These are phyloP conservation scores for Temnothorax longispinosus DNA, from an alignment of 1,140 invertebrate species.

Conservation along the genomic window DNA sequence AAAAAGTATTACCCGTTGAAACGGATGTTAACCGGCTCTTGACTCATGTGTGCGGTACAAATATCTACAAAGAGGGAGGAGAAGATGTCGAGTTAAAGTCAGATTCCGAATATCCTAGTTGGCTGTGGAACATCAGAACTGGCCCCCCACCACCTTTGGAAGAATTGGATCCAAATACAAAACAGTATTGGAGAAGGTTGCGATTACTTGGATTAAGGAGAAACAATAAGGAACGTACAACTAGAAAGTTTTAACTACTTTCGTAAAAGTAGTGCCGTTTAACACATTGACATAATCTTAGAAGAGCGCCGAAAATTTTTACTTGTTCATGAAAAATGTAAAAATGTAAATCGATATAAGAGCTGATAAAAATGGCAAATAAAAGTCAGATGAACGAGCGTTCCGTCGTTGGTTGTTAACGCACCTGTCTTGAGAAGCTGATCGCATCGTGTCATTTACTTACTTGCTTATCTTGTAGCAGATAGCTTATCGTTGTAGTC, in stretches of 20 bases:
- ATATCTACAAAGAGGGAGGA: constrained; percentile 91
- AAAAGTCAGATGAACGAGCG: too few relatives aligned
- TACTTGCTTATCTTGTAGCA: too few relatives aligned
- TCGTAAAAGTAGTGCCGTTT: too few relatives aligned
- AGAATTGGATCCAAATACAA: constrained; percentile 92
- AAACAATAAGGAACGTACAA: constrained; percentile 87
- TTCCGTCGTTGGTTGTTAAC: too few relatives aligned
- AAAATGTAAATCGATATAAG: neutral
- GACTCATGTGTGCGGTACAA: constrained; percentile 94
- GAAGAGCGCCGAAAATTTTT: neutral
- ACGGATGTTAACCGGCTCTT: constrained; percentile 93
- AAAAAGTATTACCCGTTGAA: constrained; percentile 93
- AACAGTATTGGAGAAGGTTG: constrained; percentile 92
- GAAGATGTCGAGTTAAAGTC: constrained; percentile 94
- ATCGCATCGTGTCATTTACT: too few relatives aligned
- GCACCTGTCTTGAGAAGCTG: too few relatives aligned
- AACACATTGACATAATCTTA: too few relatives aligned
- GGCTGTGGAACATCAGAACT: constrained; percentile 93
- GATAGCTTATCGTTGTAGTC: too few relatives aligned
- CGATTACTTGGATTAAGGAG: constrained; percentile 87
- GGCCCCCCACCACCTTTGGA: constrained; percentile 88
- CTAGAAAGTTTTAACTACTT: constrained; percentile 68
- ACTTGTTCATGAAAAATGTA: neutral
- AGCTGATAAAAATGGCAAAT: neutral
- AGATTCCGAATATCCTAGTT: constrained; percentile 96